These are phyloP conservation scores for Trachymyrmex cornetzi DNA, from an alignment of 1,140 invertebrate species.

Conservation along the genomic window DNA sequence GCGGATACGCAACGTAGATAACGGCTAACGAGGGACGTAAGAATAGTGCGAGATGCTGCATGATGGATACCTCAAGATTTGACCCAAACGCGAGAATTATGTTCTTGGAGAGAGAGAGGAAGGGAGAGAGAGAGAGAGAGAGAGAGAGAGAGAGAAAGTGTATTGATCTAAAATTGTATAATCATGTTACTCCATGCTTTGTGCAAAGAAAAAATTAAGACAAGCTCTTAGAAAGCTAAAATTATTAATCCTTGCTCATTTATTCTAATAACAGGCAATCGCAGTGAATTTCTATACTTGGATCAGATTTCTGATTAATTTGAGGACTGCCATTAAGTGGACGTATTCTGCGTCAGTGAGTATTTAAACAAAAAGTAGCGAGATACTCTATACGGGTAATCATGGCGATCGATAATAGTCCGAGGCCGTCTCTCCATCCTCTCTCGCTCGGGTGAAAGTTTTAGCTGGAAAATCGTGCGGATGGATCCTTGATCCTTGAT, in stretches of 20 bases:
- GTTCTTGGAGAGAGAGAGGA: not conserved
- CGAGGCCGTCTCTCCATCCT: not conserved
- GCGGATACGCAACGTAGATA: slow-evolving; percentile 25
- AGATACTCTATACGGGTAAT: not conserved
- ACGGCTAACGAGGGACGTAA: not conserved
- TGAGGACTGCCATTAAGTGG: not conserved
- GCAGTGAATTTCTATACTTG: not conserved
- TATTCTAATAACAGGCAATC: not conserved
- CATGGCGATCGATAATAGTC: slow-evolving; percentile 10
- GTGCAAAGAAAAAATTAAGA: slow-evolving; percentile 4
- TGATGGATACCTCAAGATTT: not conserved
- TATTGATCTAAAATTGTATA: not conserved
- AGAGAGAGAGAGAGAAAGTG: no score
- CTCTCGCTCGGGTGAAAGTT: slow-evolving; percentile 43
- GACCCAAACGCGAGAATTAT: not conserved
- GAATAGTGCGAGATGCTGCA: not conserved
- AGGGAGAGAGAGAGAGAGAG: not conserved
- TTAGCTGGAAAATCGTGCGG: slow-evolving; percentile 44
- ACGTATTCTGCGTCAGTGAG: not conserved
- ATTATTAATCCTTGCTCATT: not conserved
- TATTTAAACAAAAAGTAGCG: slow-evolving; percentile 5
- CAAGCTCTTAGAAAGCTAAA: not conserved
- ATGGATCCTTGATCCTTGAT: slow-evolving; percentile 59
- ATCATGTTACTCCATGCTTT: not conserved
- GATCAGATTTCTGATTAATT: not conserved